phyloP scores from a whole-genome alignment of 1,140 invertebrate species.

The Anastrepha ludens region DNA sequence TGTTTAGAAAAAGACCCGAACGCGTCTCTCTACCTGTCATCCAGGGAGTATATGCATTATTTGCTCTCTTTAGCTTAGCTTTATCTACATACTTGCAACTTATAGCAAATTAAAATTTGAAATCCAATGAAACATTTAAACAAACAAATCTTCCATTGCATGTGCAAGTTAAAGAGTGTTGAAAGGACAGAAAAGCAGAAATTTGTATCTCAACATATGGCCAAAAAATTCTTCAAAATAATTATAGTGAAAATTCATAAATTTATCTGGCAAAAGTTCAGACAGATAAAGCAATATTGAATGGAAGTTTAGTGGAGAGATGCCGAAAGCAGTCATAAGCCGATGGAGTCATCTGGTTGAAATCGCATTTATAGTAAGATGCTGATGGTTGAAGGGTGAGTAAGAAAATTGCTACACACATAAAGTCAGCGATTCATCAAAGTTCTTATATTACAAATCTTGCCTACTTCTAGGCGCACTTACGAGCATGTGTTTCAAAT shows the following conservation, averaged over 20 bases:
- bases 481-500: slow-evolving; percentile 12
- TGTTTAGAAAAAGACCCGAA: too few relatives aligned
- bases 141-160: too few relatives aligned
- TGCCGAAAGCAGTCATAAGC: neutral
- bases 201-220: neutral
- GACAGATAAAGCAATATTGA: neutral
- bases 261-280: slow-evolving; percentile 8
- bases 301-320: neutral
- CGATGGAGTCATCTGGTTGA: neutral
- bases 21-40: too few relatives aligned
- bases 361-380: neutral
- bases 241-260: slow-evolving; percentile 39
- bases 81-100: too few relatives aligned
- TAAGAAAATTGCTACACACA: neutral
- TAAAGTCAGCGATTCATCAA: neutral
- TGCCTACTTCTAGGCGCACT: slow-evolving; percentile 20
- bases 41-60: too few relatives aligned
- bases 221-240: slow-evolving; percentile 36
- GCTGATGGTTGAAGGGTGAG: neutral
- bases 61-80: too few relatives aligned
- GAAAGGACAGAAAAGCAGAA: too few relatives aligned
- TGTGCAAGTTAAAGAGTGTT: too few relatives aligned
- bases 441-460: slow-evolving; percentile 10
- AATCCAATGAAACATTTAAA: too few relatives aligned
- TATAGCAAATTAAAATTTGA: too few relatives aligned